Evolutionary conservation across 2,888 invertebrate species (phyloP).

Genomic region (Zootermopsis nevadensis): DNA sequence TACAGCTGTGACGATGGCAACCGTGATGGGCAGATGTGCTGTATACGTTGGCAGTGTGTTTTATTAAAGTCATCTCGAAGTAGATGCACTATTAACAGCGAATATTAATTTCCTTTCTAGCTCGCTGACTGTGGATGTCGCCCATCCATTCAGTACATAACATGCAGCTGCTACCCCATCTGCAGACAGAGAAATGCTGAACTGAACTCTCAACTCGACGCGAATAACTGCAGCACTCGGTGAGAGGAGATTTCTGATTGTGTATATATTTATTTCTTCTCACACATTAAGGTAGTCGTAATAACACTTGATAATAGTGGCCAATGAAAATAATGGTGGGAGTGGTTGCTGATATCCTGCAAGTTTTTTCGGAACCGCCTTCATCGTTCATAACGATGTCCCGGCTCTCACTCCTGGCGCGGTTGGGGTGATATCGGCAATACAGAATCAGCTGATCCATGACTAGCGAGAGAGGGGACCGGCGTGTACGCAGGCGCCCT

Average conservation of each 20-base stretch:
- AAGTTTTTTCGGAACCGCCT: conserved; percentile 2
- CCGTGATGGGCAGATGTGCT: background rate
- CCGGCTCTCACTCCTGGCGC: background rate
- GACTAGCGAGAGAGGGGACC: background rate
- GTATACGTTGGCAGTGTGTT: background rate
- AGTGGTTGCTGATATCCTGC: conserved; percentile 14
- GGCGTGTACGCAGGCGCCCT: conserved; percentile 1
- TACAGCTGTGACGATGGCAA: background rate
- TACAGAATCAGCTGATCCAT: conserved; percentile 19
- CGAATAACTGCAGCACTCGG: background rate
- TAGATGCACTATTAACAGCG: background rate
- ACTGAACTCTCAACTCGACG: background rate
- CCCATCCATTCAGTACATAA: background rate
- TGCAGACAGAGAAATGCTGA: background rate
- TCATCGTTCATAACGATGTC: background rate
- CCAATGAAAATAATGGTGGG: conserved; percentile 19
- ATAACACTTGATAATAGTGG: conserved; percentile 16
- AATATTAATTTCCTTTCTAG: background rate
- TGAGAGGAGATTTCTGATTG: background rate
- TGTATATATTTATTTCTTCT: conserved; percentile 24
- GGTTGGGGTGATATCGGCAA: background rate
- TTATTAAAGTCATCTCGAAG: background rate
- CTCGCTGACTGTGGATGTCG: background rate
- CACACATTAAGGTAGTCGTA: background rate
- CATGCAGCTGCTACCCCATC: background rate